Base-by-base conservation (phyloP, 2,888 invertebrate species). In the Hermaeophaga mercurialis region DNA sequence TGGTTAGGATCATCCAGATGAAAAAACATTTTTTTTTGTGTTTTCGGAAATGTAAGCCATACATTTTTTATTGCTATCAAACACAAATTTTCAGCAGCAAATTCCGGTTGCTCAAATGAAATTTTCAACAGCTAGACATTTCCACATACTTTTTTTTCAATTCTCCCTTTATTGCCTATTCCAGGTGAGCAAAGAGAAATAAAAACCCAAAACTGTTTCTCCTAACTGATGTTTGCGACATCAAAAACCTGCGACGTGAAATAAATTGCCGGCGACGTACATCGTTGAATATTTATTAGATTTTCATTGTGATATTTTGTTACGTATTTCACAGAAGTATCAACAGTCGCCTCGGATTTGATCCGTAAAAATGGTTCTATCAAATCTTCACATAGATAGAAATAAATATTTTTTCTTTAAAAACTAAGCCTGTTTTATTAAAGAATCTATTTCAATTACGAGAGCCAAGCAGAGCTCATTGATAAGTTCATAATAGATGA, bases 221-320 rank as follows among this genome's bases (percentile, higher is more conserved):
- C 11, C 31, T 31, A 31, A 31, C 31, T 31, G 31, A 31, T 31
- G 31, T 31, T 31, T 31, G 31, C 31, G 31, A 31, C 31, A 31
- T 31, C 31, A 31, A 31, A 31, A 31, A 31, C 31, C 31, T 31
- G 31, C 31, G 31, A 31, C n/a, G 12, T 31, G 31, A 31, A 31
- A 31, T 31, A 31, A 31, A 31, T 31, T 31, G 31, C n/a, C 9
- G 31, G 12, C 31, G 31, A 31, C 31, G 12, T 31, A 3, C 31
- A 11, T 31, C 31, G 31, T 31, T 12, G 31, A 31, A 31, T 31
- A 31, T 31, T 31, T 31, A 31, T 31, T 31, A 31, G 31, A 31
- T 31, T 31, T 31, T 31, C 12, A 31, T 31, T 31, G 31, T 31
- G 31, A 31, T 31, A 31, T 11, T 31, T 31, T 31, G 31, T 31